phyloP scores from a whole-genome alignment of 1,140 invertebrate species.

The Hyphantria cunea region DNA sequence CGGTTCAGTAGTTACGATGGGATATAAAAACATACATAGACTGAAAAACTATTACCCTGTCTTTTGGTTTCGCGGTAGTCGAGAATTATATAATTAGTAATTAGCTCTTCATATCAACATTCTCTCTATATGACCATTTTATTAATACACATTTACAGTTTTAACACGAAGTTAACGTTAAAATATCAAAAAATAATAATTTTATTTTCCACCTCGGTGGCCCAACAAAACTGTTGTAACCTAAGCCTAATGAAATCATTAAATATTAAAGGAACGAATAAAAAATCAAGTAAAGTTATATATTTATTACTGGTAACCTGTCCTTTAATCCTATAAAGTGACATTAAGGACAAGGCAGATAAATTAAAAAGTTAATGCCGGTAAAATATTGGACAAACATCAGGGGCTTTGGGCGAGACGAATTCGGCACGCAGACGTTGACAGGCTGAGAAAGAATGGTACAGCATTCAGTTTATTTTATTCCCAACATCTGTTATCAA shows the following conservation, averaged over 20 bases:
- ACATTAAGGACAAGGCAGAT: conserved; percentile 8
- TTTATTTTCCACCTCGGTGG: neutral
- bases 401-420: conserved; percentile 24
- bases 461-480: conserved; percentile 6
- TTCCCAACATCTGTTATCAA: conserved; percentile 4
- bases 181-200: neutral
- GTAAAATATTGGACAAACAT: conserved; percentile 38
- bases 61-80: no score
- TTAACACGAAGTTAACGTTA: neutral
- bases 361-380: conserved; percentile 40
- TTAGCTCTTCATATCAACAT: no score
- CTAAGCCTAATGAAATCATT: conserved; percentile 14
- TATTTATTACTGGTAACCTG: conserved; percentile 33
- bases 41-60: no score
- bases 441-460: conserved; percentile 23
- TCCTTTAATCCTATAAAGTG: conserved; percentile 30
- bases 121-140: no score
- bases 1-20: no score
- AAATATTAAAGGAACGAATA: conserved; percentile 10
- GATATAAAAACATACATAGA: no score
- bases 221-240: neutral
- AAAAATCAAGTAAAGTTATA: conserved; percentile 31
- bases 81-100: no score
- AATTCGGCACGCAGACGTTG: conserved; percentile 29
- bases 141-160: no score